phyloP scores from a whole-genome alignment of 37 sponge, comb jelly and placozoan genomes.

The Beroe forskalii region DNA sequence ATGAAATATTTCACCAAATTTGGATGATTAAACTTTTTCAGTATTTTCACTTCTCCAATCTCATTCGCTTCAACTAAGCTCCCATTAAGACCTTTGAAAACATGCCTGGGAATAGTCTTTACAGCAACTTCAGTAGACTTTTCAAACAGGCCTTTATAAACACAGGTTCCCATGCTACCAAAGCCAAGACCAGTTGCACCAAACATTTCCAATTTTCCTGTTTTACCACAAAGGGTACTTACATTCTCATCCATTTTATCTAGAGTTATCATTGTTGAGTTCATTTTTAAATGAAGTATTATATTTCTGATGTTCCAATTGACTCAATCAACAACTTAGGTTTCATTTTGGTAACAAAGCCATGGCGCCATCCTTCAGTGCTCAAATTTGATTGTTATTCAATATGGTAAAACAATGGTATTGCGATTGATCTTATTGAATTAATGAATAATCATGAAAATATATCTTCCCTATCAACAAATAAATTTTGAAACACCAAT shows the following conservation, averaged over 20 bases:
- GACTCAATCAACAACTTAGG: too few relatives aligned
- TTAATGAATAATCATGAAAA: too few relatives aligned
- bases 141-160: slow-evolving; percentile 11
- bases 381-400: too few relatives aligned
- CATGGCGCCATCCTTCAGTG: too few relatives aligned
- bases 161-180: slow-evolving; percentile 46
- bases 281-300: slow-evolving; percentile 12
- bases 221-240: too few relatives aligned
- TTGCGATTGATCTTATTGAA: slow-evolving; percentile 75
- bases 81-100: not conserved
- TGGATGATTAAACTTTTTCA: slow-evolving; percentile 7
- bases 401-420: slow-evolving; percentile 84
- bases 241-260: too few relatives aligned
- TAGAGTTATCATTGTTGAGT: slow-evolving; percentile 10
- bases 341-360: too few relatives aligned
- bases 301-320: too few relatives aligned
- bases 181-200: not conserved
- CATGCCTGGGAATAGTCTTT: not conserved
- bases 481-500: too few relatives aligned
- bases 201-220: not conserved
- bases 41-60: not conserved
- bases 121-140: not conserved
- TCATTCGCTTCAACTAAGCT: too few relatives aligned
- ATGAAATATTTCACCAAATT: not conserved
- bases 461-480: too few relatives aligned